These are phyloP conservation scores for Andrena marginata DNA, from an alignment of 2,888 invertebrate genomes.

Conservation along the genomic window DNA sequence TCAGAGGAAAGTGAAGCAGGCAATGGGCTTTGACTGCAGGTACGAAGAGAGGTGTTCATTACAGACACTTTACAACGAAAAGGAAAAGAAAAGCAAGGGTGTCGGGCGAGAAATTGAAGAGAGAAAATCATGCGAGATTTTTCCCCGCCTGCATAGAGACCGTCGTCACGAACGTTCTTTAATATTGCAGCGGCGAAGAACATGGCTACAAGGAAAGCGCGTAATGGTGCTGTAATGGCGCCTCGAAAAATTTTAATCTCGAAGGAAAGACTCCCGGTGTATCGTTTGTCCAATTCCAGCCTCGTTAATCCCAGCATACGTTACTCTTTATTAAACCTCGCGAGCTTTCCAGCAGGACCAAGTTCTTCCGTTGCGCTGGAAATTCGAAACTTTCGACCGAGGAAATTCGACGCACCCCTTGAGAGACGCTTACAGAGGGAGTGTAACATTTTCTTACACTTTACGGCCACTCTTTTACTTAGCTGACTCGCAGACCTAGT, in stretches of 20 bases:
- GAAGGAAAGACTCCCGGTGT: slow-evolving; percentile 6
- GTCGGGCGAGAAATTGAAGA: too few relatives aligned
- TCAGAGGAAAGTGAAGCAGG: too few relatives aligned
- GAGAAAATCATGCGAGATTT: slow-evolving; percentile 9
- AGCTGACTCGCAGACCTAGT: too few relatives aligned
- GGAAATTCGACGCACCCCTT: too few relatives aligned
- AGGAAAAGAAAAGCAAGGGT: background rate
- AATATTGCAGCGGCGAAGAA: background rate
- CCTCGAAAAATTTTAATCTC: slow-evolving; percentile 31
- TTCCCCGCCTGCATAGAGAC: background rate
- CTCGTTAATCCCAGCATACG: background rate
- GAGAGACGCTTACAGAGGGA: too few relatives aligned
- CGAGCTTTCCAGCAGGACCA: background rate
- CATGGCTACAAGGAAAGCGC: background rate
- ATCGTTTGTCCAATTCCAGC: slow-evolving; percentile 23
- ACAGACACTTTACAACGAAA: background rate
- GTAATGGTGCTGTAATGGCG: background rate
- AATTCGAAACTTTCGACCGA: background rate
- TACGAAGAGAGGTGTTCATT: slow-evolving; percentile 7
- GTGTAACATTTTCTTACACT: too few relatives aligned
- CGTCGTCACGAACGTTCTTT: slow-evolving; percentile 16
- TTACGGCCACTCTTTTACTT: too few relatives aligned
- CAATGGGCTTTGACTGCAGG: background rate
- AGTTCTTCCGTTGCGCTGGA: background rate
- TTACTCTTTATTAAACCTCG: slow-evolving; percentile 32